A percentile compares a stretch with the other conserved stretches of the same genome.
Evolutionary conservation across 2,888 invertebrate species (phyloP).

Genomic region (Microctonus aethiopoides): DNA sequence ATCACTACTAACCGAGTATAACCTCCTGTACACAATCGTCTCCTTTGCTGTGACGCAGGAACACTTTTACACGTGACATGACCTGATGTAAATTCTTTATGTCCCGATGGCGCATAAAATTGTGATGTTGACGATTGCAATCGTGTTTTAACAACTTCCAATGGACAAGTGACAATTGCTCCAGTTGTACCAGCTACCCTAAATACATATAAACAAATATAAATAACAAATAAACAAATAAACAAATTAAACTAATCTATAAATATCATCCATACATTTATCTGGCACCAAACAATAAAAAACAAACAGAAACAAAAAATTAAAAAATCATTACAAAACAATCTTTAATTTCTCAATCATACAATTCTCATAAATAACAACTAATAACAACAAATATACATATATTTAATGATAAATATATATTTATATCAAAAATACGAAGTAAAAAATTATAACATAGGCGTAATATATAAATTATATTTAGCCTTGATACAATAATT

Average conservation of each 20-base stretch:
- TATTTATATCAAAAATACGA: background rate
- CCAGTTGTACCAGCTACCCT: constrained; percentile 97
- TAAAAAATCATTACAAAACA: too few relatives aligned
- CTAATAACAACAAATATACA: background rate
- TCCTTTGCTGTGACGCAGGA: constrained; percentile 73
- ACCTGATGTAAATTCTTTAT: constrained; percentile 61
- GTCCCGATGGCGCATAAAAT: constrained; percentile 63
- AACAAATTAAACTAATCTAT: background rate
- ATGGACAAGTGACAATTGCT: constrained; percentile 95
- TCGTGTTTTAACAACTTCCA: constrained; percentile 98
- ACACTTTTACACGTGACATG: constrained; percentile 71
- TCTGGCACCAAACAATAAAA: background rate
- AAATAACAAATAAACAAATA: background rate
- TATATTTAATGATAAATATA: background rate
- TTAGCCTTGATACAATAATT: background rate
- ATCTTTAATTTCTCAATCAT: background rate
- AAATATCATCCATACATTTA: background rate
- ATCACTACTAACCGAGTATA: constrained; percentile 53
- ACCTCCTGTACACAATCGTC: constrained; percentile 77
- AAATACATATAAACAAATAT: too few relatives aligned
- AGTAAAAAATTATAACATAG: background rate
- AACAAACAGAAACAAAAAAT: background rate
- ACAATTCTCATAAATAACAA: background rate
- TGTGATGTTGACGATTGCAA: constrained; percentile 90
- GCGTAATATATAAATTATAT: background rate